phyloP scores from a whole-genome alignment of 2,888 invertebrate species.

The Gryllus longicercus region DNA sequence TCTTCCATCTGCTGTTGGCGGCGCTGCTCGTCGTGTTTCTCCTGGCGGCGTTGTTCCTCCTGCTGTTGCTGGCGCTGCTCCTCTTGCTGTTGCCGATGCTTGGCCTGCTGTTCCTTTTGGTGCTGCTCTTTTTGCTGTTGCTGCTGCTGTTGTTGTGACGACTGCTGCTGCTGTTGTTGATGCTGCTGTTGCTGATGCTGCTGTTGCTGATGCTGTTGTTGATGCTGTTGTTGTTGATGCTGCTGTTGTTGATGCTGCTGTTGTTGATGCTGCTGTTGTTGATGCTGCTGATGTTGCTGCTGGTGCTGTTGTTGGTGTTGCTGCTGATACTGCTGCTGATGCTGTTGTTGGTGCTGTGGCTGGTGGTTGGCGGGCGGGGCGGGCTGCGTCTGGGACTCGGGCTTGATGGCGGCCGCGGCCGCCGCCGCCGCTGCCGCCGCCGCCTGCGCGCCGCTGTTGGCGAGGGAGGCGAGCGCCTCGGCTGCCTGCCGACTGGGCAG shows the following conservation, averaged over 20 bases:
- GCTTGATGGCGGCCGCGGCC: not conserved
- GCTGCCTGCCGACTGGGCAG: slow-evolving; percentile 62
- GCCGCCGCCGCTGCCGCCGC: slow-evolving; percentile 43
- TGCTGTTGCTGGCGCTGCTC: not conserved
- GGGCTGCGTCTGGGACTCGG: no score
- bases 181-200: not conserved
- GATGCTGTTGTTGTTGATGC: slow-evolving; percentile 18
- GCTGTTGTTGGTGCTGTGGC: slow-evolving; percentile 40
- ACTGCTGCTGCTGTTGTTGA: not conserved
- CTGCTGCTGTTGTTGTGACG: not conserved
- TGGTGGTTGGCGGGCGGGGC: not conserved
- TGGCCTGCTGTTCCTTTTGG: not conserved
- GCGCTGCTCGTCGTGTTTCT: not conserved
- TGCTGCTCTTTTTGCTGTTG: not conserved
- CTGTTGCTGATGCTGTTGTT: slow-evolving; percentile 4
- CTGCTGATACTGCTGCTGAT: slow-evolving; percentile 53
- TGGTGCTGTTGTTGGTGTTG: slow-evolving; percentile 36
- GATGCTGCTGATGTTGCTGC: slow-evolving; percentile 19
- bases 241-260: slow-evolving; percentile 27
- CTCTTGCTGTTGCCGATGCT: not conserved
- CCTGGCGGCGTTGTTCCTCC: not conserved
- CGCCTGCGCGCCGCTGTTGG: slow-evolving; percentile 1
- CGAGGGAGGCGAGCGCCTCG: slow-evolving; percentile 56
- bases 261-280: slow-evolving; percentile 19
- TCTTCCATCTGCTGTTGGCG: not conserved